Conservation (phyloP, 2,888 invertebrate genomes). For the Endotricha flammealis region DNA sequence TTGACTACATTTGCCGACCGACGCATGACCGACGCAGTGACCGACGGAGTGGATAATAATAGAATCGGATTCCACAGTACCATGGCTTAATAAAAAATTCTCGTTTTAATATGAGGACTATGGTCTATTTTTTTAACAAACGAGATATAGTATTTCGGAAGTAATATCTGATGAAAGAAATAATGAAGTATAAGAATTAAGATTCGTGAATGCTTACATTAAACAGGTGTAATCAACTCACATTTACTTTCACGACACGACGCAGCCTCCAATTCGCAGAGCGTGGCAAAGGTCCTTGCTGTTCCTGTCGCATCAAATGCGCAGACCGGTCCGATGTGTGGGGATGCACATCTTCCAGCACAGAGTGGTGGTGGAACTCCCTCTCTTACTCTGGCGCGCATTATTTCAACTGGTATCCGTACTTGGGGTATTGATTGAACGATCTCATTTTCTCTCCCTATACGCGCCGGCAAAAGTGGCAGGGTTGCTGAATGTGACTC, state of each 20-base stretch:
- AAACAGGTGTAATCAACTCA: too few relatives aligned
- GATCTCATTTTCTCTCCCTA: conserved; percentile 43
- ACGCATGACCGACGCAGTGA: too few relatives aligned
- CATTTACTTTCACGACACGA: conserved; percentile 79
- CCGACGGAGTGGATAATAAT: too few relatives aligned
- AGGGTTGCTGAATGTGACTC: conserved; percentile 49
- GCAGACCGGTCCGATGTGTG: conserved; percentile 75
- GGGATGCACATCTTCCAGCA: conserved; percentile 53
- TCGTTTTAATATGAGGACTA: too few relatives aligned
- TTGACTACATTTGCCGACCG: too few relatives aligned
- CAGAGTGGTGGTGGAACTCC: conserved; percentile 66
- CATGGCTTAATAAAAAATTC: too few relatives aligned
- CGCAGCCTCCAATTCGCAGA: conserved; percentile 75
- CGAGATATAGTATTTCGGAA: too few relatives aligned
- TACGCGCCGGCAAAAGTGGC: conserved; percentile 47
- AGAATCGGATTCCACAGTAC: too few relatives aligned
- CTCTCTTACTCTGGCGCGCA: conserved; percentile 50
- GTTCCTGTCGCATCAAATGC: conserved; percentile 78
- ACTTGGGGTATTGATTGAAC: conserved; percentile 28
- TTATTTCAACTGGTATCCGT: conserved; percentile 37
- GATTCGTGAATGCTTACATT: too few relatives aligned
- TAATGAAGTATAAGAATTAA: too few relatives aligned
- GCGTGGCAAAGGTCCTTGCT: conserved; percentile 76
- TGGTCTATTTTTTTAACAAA: too few relatives aligned
- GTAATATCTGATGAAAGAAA: too few relatives aligned